Conservation (phyloP, 2,888 invertebrate genomes). For the Priocnemis perturbator region DNA sequence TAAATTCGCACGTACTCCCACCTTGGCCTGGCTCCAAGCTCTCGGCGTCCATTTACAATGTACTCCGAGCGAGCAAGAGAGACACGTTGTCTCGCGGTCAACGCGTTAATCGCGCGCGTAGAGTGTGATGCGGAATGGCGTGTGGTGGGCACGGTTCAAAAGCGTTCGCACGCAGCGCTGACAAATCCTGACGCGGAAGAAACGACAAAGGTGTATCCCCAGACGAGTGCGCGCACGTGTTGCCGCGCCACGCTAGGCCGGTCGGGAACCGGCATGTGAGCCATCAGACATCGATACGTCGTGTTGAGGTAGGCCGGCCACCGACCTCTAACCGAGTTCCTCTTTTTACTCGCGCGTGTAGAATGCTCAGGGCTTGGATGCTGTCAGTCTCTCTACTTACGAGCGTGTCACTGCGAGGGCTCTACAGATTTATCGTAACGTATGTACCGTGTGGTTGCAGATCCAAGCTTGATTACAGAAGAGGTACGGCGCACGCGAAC, state of each 20-base stretch:
- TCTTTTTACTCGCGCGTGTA: slow-evolving; percentile 9
- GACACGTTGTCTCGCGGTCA: slow-evolving; percentile 11
- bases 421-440: no score
- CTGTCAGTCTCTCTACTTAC: neutral
- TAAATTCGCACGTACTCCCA: no score
- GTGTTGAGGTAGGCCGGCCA: slow-evolving; percentile 57
- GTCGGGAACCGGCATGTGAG: slow-evolving; percentile 25
- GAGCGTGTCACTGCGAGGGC: no score
- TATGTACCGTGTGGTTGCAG: no score
- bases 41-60: no score
- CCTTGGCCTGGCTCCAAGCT: no score
- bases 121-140: no score
- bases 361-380: neutral
- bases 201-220: no score
- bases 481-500: no score
- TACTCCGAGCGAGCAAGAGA: no score
- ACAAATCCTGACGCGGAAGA: neutral
- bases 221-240: slow-evolving; percentile 30
- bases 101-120: slow-evolving; percentile 44
- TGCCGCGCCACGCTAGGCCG: slow-evolving; percentile 33
- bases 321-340: slow-evolving; percentile 47
- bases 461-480: no score
- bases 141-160: no score
- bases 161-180: neutral
- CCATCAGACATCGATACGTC: slow-evolving; percentile 48